Evolutionary conservation across 1,140 invertebrate species (phyloP), one percentile per base, ranked within the genome.

Genomic region (Mactra quadrangularis): DNA sequence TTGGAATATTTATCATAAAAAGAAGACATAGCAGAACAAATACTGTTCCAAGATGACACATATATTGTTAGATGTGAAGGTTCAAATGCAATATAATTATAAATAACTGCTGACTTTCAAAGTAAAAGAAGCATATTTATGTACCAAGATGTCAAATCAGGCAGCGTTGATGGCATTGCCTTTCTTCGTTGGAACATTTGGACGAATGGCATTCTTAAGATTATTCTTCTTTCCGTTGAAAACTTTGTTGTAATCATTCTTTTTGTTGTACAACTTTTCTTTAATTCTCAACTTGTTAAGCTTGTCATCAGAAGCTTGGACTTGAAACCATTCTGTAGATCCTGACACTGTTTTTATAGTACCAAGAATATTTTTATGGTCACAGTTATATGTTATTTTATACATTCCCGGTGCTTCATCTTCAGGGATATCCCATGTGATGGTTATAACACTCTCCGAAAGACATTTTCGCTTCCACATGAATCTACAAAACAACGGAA

Each of bases 361-460:
- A 47, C 87, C 85, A 59, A 78, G 19, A 9, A 91, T 47, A 55
- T 45, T 83, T 68, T 91, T 92, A 29, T 83, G 75, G 29, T 89
- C 84, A 31, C 93, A 93, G 86, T 88, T 92, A 81, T 93, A 91
- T 19, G 94, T 94, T 52, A 98, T 96, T 71, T 97, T 94, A 93
- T 98, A 98, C 59, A 94, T 94, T 4, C 97, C 97, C 0, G 94
- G 92, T 47, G 94, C 89, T 0, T 95, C 94, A 29, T 95, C 93
- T 0, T 93, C 92, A 31, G 95, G 95, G 31, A 97, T 95, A 52
- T 95, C 94, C 97, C 97, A 98, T 53, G 94, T 94, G 41, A 98
- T 94, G 35, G 95, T 95, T 4, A 95, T 95, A 88, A 95, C 94
- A 90, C 97, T 97, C 33, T 95, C 95, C n/a, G 87, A 89, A 11